Percentiles rank a stretch among this genome's conserved stretches.
Conservation (phyloP, 2,888 invertebrate species). For the Emmelina monodactyla region DNA sequence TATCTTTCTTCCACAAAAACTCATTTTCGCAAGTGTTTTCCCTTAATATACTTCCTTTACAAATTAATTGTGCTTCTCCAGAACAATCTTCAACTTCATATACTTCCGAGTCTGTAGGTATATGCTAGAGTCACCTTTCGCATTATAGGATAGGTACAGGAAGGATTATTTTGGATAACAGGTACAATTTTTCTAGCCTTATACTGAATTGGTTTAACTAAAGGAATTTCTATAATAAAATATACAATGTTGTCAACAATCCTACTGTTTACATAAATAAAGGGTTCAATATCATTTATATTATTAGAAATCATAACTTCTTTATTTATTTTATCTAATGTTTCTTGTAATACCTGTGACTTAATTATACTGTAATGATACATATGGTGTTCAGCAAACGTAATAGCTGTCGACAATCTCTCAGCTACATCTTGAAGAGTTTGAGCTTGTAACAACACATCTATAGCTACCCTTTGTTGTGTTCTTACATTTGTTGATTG, state of each 20-base stretch:
- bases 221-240: constrained; percentile 10
- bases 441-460: constrained; percentile 12
- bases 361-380: constrained; percentile 12
- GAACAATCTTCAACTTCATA: constrained; percentile 4
- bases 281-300: constrained; percentile 6
- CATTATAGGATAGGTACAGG: constrained; percentile 11
- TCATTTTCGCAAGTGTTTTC: too few relatives aligned
- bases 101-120: background rate
- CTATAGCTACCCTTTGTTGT: constrained; percentile 4
- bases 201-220: constrained; percentile 8
- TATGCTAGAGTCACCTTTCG: constrained; percentile 7
- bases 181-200: constrained; percentile 11
- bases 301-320: constrained; percentile 4
- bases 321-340: constrained; percentile 4
- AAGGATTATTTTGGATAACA: constrained; percentile 7
- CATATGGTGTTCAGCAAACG: constrained; percentile 12
- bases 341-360: constrained; percentile 8
- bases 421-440: constrained; percentile 9
- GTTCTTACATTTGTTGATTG: background rate
- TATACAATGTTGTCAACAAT: background rate
- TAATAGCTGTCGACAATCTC: constrained; percentile 10
- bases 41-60: too few relatives aligned
- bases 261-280: constrained; percentile 3
- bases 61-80: too few relatives aligned
- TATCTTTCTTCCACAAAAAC: too few relatives aligned